Base-by-base conservation (phyloP, 1,140 invertebrate genomes). In the Procambarus virginalis region DNA sequence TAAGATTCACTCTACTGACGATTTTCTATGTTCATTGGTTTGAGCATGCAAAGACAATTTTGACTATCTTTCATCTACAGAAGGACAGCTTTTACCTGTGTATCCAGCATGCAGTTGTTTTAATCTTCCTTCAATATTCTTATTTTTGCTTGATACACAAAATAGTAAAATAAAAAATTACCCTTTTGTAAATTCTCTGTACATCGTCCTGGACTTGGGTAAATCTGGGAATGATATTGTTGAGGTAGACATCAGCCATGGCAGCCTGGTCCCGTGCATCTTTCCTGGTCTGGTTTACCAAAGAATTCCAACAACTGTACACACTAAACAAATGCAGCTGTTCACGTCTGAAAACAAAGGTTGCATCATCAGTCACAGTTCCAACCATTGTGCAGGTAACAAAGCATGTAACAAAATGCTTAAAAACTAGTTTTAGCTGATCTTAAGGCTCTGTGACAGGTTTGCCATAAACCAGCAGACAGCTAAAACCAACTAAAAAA, bases 241-340 rank as follows among this genome's bases (percentile, higher is more conserved):
- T 97, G 92, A 96, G 96, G 94, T 98, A 98, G 83, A 99, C 96
- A 92, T 99, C 98, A 77, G 96, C 97, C 73, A 98, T 95, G 77
- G 96, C 96, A 45, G 96, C 96, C 94, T 99, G 98, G 94, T 99
- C 97, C 92, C 97, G 95, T 91, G 97, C 97, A 92, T 99, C 95
- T 92, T 97, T 96, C 93, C 97, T 97, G 51, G 98, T 98, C 93
- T 97, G 96, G 90, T 96, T 96, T 77, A 99, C 95, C 86, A 99
- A 94, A 92, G 98, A 97, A 93, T 98, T 97, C 97, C 97, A 99
- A 94, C 97, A 97, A 55, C 96, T 96, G 94, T 97, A 98, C 77
- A 97, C 97, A 58, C 98, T 98, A 93, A 98, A 98, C 92, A 98
- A 95, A 92, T 97, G 96, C 98, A 98, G 99, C 93, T 97, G 97